Base-by-base conservation (phyloP, 2,797 vertebrate species). In the Babyrousa celebensis region DNA sequence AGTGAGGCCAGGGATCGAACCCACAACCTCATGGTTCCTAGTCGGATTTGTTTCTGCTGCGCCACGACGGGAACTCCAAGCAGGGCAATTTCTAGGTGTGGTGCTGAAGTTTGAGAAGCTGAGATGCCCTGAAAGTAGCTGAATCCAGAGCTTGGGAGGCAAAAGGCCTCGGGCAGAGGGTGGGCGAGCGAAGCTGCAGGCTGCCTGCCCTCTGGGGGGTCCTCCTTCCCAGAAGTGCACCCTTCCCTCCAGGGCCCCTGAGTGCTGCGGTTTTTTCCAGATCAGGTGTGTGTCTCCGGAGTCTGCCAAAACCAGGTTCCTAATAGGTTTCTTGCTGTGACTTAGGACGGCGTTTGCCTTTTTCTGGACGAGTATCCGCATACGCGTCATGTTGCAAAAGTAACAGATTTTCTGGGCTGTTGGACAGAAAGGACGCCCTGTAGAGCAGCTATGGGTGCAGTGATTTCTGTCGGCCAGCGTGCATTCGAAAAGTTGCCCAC, bases 221-320 rank as follows among this genome's bases (percentile, higher is more conserved):
- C 71, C 1, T 0, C 6, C n/a, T 0, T 23, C 15, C 43, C 1
- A 0, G 1, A 5, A 23, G 54, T 0, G 1, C 29, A 3, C 1
- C 18, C 56, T 8, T 16, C 62, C 2, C 0, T 60, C 52, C 7
- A n/a, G 60, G 3, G 1, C 60, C 25, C 17, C 3, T 5, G 29
- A 7, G n/a, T 0, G 4, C 89, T 21, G 4, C 5, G 10, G 70
- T n/a, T 36, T 6, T 68, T 15, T 67, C 68, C 3, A 56, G 48
- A 16, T 1, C 77, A 5, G 1, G 65, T 6, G 3, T 36, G 2
- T 3, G 0, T 18, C 40, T 4, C 3, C 0, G 1, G 15, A 0
- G 0, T 20, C 63, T 4, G 12, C 36, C 1, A 18, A 27, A 20
- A 5, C 16, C n/a, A 2, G 27, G 60, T 5, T 17, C 58, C 4